These are phyloP conservation scores for Sebastes miniatus DNA, from an alignment of 2,797 vertebrate species.

Conservation along the genomic window DNA sequence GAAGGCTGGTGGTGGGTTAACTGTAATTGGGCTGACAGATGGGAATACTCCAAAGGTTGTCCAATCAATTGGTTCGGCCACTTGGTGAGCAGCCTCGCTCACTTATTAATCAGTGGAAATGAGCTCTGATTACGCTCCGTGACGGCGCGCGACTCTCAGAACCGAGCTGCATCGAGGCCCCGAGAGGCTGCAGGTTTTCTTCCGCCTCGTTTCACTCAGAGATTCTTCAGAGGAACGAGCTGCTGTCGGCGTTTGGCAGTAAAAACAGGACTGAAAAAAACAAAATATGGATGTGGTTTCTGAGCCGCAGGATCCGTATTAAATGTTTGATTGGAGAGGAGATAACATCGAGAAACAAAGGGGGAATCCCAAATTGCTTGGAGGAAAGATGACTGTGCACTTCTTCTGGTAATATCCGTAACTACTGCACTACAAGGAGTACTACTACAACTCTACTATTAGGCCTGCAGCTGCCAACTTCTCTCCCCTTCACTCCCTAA, in stretches of 20 bases:
- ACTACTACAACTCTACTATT: neutral
- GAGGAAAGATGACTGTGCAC: neutral
- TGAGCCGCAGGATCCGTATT: neutral
- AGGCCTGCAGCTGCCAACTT: neutral
- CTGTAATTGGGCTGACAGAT: neutral
- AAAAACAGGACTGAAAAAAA: neutral
- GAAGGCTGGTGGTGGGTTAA: neutral
- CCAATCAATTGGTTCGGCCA: neutral
- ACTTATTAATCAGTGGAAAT: constrained; percentile 16
- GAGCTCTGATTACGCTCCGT: neutral
- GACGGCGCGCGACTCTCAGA: neutral
- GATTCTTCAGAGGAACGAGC: neutral
- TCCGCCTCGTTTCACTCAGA: neutral
- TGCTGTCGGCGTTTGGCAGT: neutral
- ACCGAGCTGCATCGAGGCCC: neutral
- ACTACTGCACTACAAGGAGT: neutral
- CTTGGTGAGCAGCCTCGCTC: neutral
- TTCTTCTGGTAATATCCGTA: neutral
- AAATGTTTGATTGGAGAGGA: neutral
- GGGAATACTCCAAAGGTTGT: constrained; percentile 1
- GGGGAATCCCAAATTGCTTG: neutral
- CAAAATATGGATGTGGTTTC: neutral
- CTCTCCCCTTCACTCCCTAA: neutral
- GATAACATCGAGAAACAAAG: neutral
- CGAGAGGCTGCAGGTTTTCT: neutral